Percentiles rank a stretch among this genome's conserved stretches.
Evolutionary conservation across 2,888 invertebrate species (phyloP).

Genomic region (Cephus sareptanus): DNA sequence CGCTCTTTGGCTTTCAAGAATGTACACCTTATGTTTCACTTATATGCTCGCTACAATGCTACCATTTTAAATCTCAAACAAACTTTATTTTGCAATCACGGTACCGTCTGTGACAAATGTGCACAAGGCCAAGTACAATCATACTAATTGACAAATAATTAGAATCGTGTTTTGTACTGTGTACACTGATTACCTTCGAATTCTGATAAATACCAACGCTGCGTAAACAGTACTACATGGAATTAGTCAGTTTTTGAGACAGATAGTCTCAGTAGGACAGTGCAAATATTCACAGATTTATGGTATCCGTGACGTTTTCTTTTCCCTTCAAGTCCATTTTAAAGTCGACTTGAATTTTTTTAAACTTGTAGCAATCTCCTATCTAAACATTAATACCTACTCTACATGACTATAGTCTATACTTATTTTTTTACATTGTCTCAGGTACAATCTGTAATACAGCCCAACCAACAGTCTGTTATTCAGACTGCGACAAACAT

Average conservation of each 20-base stretch:
- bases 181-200: neutral
- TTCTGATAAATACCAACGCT: neutral
- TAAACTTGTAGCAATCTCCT: neutral
- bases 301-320: neutral
- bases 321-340: neutral
- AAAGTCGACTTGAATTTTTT: neutral
- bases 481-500: conserved; percentile 92
- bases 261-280: neutral
- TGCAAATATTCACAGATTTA: neutral
- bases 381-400: neutral
- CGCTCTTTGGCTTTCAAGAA: neutral
- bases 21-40: neutral
- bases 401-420: neutral
- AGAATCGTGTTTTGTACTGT: neutral
- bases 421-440: conserved; percentile 52
- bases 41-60: neutral
- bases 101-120: neutral
- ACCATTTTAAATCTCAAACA: neutral
- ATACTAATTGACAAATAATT: neutral
- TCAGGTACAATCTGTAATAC: conserved; percentile 95
- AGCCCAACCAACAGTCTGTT: conserved; percentile 94
- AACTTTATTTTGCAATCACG: neutral
- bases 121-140: neutral
- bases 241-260: neutral
- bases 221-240: neutral